These are phyloP conservation scores for Steinernema carpocapsae DNA, from an alignment of 2,888 invertebrate genomes.

Conservation along the genomic window DNA sequence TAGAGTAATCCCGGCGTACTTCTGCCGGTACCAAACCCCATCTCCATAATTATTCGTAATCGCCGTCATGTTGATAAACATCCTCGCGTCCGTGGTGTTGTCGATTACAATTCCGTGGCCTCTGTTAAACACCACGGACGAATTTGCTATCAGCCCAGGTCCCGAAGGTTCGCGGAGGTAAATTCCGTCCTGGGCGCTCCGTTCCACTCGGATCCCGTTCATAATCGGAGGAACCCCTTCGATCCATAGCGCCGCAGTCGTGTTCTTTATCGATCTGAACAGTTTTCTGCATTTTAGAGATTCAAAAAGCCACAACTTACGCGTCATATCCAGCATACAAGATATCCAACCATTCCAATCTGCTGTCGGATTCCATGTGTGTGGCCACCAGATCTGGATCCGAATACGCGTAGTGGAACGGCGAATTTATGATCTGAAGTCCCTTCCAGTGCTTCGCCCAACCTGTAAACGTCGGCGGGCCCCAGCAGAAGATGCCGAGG, in stretches of 20 bases:
- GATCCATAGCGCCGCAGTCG: constrained; percentile 81
- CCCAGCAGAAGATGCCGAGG: constrained; percentile 68
- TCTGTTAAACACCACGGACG: constrained; percentile 82
- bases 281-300: not conserved
- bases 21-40: constrained; percentile 79
- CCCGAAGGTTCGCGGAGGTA: constrained; percentile 85
- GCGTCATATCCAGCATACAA: constrained; percentile 77
- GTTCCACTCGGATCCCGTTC: constrained; percentile 81
- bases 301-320: constrained; percentile 39
- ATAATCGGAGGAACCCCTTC: constrained; percentile 87
- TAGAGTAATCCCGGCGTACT: constrained; percentile 40
- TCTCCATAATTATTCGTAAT: constrained; percentile 87
- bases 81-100: constrained; percentile 76
- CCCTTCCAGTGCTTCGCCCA: constrained; percentile 68
- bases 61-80: constrained; percentile 80
- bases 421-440: constrained; percentile 64
- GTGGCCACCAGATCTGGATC: constrained; percentile 65
- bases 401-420: constrained; percentile 59
- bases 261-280: constrained; percentile 76
- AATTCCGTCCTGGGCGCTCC: constrained; percentile 90
- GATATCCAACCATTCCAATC: constrained; percentile 79
- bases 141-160: constrained; percentile 81
- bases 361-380: constrained; percentile 78
- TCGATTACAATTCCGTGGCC: constrained; percentile 71
- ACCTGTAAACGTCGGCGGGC: constrained; percentile 66